Percentiles rank a stretch among this genome's conserved stretches.
Conservation (phyloP, 1,140 invertebrate genomes). For the Drosophila bocki region DNA sequence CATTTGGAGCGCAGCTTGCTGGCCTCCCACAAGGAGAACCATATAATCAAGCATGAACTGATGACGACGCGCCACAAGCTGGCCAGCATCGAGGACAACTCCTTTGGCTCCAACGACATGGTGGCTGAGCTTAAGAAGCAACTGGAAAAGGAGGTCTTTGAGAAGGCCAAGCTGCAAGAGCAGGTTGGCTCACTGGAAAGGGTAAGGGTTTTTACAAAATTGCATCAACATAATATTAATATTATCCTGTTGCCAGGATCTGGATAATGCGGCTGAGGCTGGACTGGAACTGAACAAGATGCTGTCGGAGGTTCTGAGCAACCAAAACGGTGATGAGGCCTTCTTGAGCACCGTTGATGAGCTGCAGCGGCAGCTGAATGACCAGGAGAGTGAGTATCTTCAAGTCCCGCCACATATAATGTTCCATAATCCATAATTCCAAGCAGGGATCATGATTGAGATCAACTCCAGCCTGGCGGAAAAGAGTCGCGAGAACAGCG, state of each 20-base stretch:
- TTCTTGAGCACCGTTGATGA: constrained; percentile 88
- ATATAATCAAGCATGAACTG: constrained; percentile 88
- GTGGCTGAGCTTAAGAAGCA: constrained; percentile 88
- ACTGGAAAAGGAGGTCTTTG: constrained; percentile 85
- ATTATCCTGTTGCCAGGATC: constrained; percentile 84
- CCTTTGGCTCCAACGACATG: constrained; percentile 90
- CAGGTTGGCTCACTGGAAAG: constrained; percentile 87
- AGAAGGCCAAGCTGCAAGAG: constrained; percentile 86
- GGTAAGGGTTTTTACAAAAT: constrained; percentile 26
- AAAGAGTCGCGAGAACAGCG: constrained; percentile 86
- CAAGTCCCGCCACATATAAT: neutral
- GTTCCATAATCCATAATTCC: neutral
- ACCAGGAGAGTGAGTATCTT: constrained; percentile 86
- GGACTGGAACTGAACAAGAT: constrained; percentile 89
- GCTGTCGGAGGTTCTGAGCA: constrained; percentile 88
- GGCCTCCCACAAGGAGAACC: constrained; percentile 87
- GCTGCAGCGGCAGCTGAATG: constrained; percentile 87
- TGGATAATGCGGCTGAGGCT: constrained; percentile 88
- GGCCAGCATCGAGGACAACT: constrained; percentile 88
- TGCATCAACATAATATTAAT: neutral
- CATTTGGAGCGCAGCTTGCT: constrained; percentile 86
- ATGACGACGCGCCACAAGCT: constrained; percentile 88
- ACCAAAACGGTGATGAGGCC: constrained; percentile 87
- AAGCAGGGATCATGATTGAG: constrained; percentile 85
- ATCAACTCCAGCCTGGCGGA: constrained; percentile 86